Conservation (phyloP, 2,888 invertebrate species). For the Drosophila infuscata region DNA sequence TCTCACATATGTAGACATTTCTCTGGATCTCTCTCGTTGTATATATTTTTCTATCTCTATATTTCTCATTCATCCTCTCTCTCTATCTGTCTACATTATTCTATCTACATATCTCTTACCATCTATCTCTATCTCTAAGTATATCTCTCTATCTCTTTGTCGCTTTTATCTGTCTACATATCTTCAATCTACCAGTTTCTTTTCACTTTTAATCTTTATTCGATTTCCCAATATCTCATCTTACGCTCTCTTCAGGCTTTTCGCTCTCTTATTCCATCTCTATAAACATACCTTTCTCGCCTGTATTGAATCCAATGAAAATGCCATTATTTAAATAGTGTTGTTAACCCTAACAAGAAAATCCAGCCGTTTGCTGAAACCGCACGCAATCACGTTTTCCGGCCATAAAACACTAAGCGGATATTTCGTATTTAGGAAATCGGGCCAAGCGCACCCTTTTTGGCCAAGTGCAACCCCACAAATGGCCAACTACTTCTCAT, state of each 20-base stretch:
- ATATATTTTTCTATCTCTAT: not conserved
- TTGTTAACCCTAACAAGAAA: slow-evolving; percentile 14
- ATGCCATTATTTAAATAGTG: slow-evolving; percentile 24
- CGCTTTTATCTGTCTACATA: not conserved
- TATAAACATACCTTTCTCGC: not conserved
- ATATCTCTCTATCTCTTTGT: not conserved
- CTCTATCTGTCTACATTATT: not conserved
- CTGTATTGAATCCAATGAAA: slow-evolving; percentile 23
- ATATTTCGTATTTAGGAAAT: slow-evolving; percentile 31
- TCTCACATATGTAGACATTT: not conserved
- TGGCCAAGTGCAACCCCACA: not conserved
- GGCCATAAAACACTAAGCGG: slow-evolving; percentile 53
- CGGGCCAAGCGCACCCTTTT: slow-evolving; percentile 23
- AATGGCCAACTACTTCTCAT: slow-evolving; percentile 21
- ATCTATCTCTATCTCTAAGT: not conserved
- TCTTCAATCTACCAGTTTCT: not conserved
- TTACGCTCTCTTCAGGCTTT: not conserved
- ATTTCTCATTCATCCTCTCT: not conserved
- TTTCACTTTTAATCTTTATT: not conserved
- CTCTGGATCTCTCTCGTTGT: not conserved
- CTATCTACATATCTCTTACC: not conserved
- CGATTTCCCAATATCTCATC: not conserved
- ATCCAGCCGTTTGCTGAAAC: slow-evolving; percentile 39
- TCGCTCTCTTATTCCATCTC: too few relatives aligned
- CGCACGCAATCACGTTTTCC: slow-evolving; percentile 58